Conservation (phyloP, 2,797 vertebrate genomes). For the Sternarchorhynchus goeldii region DNA sequence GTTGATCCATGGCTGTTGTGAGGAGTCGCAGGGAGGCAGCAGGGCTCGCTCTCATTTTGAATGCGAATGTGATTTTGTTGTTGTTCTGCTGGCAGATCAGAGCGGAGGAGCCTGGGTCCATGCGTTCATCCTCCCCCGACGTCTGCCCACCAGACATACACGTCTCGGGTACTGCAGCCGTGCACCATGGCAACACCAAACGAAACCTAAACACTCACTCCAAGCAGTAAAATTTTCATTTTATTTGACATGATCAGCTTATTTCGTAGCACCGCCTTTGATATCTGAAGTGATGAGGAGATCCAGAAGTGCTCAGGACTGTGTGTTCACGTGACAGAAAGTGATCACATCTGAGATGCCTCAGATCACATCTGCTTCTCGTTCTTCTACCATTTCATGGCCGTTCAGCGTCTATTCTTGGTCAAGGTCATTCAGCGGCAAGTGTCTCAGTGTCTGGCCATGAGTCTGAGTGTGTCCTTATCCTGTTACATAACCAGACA, state of each 20-base stretch:
- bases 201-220: not conserved
- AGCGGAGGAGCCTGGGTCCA: slow-evolving; percentile 71
- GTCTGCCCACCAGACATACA: slow-evolving; percentile 83
- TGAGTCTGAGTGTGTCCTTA: not conserved
- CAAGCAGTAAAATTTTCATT: not conserved
- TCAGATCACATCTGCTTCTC: too few species aligned
- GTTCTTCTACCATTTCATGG: too few species aligned
- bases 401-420: too few species aligned
- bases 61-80: not conserved
- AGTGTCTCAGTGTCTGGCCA: not conserved
- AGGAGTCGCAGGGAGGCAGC: too few species aligned
- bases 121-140: slow-evolving; percentile 81
- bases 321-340: too few species aligned
- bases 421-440: not conserved
- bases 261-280: too few species aligned
- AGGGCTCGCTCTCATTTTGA: too few species aligned
- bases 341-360: too few species aligned
- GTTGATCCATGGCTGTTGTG: not conserved
- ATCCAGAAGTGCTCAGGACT: too few species aligned
- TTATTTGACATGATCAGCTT: too few species aligned
- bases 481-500: too few species aligned
- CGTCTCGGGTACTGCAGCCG: slow-evolving; percentile 75
- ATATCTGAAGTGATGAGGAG: too few species aligned
- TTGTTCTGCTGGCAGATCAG: slow-evolving; percentile 64
- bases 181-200: not conserved